Evolutionary conservation across 2,888 invertebrate genomes (phyloP).

Genomic region (Orchesella flavescens): DNA sequence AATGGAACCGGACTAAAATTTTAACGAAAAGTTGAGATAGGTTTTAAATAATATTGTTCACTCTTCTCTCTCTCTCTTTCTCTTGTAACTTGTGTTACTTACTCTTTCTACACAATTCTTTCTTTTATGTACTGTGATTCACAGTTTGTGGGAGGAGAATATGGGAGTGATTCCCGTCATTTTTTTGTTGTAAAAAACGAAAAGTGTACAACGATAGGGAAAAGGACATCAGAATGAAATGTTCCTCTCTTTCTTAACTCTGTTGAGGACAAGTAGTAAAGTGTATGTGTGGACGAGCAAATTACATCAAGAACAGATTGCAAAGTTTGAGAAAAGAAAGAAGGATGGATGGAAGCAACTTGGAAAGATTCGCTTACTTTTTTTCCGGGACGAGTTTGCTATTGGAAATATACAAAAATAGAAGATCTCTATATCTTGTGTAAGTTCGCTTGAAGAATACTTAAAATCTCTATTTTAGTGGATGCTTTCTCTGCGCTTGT

Average conservation of each 20-base stretch:
- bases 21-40: constrained; percentile 47
- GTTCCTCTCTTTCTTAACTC: constrained; percentile 20
- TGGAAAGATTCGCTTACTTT: constrained; percentile 47
- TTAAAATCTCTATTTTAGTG: no score
- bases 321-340: constrained; percentile 48
- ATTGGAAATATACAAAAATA: constrained; percentile 5
- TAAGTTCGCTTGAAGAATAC: neutral
- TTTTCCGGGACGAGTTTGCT: constrained; percentile 16
- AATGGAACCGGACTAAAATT: constrained; percentile 45
- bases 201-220: constrained; percentile 14
- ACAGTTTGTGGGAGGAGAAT: constrained; percentile 48
- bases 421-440: neutral
- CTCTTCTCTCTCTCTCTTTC: neutral
- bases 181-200: constrained; percentile 11
- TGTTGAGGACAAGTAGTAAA: constrained; percentile 20
- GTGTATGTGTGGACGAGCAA: constrained; percentile 37
- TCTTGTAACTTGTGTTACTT: constrained; percentile 25
- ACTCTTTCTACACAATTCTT: no score
- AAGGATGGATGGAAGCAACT: constrained; percentile 50
- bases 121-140: constrained; percentile 20
- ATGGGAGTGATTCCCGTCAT: constrained; percentile 43
- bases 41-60: constrained; percentile 54
- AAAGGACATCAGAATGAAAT: constrained; percentile 35
- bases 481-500: no score
- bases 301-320: constrained; percentile 59